Percentiles rank a stretch among this genome's conserved stretches.
Conservation (phyloP, 2,113 vertebrate genomes). For the Lathamus discolor region DNA sequence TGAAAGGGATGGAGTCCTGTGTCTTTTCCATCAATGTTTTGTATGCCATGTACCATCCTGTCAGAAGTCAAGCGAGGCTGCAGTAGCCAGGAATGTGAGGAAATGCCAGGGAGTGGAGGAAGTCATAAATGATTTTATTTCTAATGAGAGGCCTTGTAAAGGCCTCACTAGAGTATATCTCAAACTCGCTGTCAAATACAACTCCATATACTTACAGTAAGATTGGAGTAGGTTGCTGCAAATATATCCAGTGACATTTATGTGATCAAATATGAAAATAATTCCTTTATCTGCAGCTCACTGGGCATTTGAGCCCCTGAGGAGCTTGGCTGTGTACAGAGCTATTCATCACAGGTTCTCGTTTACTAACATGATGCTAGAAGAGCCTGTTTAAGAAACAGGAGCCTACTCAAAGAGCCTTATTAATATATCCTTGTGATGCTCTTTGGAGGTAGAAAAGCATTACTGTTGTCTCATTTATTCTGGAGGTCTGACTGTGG, state of each 20-base stretch:
- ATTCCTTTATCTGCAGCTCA: slow-evolving; percentile 18
- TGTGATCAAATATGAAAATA: slow-evolving; percentile 30
- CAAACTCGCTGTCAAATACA: neutral
- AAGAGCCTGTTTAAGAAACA: neutral
- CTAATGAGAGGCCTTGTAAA: neutral
- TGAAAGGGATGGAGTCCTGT: neutral
- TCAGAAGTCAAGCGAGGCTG: neutral
- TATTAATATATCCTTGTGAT: neutral
- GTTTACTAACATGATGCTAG: neutral
- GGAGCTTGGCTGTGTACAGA: neutral
- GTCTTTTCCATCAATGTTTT: neutral
- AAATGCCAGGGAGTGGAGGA: neutral
- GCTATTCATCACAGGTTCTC: neutral
- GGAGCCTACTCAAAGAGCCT: neutral
- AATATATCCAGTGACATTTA: slow-evolving; percentile 29
- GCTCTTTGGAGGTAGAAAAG: neutral
- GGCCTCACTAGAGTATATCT: neutral
- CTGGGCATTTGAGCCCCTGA: neutral
- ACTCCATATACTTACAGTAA: neutral
- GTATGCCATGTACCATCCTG: neutral
- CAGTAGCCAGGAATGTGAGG: neutral
- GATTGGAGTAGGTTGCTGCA: neutral
- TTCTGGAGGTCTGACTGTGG: neutral
- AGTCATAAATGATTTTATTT: neutral
- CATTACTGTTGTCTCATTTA: neutral